Evolutionary conservation across 2,113 vertebrate species (phyloP).

Genomic region (Lynx canadensis): DNA sequence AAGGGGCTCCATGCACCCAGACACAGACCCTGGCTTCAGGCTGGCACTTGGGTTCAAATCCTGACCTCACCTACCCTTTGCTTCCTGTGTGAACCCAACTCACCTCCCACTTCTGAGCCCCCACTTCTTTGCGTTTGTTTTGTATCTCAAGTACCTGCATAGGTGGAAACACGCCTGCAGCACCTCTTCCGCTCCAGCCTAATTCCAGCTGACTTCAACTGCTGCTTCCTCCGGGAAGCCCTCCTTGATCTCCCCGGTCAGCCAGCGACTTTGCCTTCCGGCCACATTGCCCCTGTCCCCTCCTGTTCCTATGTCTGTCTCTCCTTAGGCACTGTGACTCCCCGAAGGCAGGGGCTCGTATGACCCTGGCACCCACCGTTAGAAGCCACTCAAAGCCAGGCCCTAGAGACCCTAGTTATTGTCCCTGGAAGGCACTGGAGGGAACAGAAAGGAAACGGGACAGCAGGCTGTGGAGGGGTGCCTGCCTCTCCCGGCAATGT

Average conservation of each 20-base stretch:
- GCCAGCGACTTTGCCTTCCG: fast-evolving
- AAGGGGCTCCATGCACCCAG: fast-evolving
- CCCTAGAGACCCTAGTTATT: fast-evolving
- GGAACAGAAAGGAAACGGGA: not conserved
- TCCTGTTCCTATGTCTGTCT: not conserved
- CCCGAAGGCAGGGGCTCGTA: not conserved
- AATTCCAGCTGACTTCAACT: not conserved
- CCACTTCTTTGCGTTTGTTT: not conserved
- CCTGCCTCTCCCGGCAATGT: not conserved
- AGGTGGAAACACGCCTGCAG: too few species aligned
- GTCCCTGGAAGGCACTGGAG: not conserved
- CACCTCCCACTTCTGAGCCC: not conserved
- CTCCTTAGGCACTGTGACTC: fast-evolving
- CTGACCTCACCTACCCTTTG: not conserved
- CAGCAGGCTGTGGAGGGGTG: not conserved
- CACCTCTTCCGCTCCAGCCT: not conserved
- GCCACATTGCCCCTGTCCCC: not conserved
- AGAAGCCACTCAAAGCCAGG: not conserved
- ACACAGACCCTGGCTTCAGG: not conserved
- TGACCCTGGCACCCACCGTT: fast-evolving
- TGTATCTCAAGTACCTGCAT: fast-evolving
- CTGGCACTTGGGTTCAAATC: not conserved
- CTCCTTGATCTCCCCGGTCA: not conserved
- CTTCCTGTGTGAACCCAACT: not conserved
- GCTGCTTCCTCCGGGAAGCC: not conserved